Percentiles rank a stretch among this genome's conserved stretches.
These are phyloP conservation scores for Sphaeramia orbicularis DNA, from an alignment of 2,797 vertebrate species.

Conservation along the genomic window DNA sequence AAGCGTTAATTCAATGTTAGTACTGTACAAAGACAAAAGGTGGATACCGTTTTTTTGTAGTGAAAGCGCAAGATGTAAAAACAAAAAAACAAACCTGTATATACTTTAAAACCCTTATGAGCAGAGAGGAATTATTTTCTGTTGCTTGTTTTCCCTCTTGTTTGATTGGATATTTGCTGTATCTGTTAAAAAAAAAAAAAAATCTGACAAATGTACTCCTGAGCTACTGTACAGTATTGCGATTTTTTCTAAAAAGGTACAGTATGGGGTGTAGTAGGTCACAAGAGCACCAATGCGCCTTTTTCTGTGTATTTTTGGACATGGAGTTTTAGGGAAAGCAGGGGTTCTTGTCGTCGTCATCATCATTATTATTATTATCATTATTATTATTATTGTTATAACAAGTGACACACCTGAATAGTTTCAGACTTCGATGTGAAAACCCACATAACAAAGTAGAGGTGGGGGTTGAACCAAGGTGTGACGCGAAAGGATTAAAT, in stretches of 20 bases:
- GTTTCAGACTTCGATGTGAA: constrained; percentile 55
- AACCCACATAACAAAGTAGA: constrained; percentile 39
- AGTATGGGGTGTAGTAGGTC: constrained; percentile 78
- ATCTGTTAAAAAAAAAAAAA: constrained; percentile 59
- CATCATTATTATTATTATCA: too few species aligned
- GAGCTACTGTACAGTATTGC: constrained; percentile 83
- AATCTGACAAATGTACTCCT: constrained; percentile 69
- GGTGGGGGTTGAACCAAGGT: constrained; percentile 33
- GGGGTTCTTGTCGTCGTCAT: constrained; percentile 7
- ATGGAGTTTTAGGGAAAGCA: constrained; percentile 53
- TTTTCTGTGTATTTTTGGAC: constrained; percentile 81
- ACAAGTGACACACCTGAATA: constrained; percentile 67
- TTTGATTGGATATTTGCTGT: constrained; percentile 78
- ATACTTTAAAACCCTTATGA: constrained; percentile 72
- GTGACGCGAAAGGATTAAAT: constrained; percentile 62
- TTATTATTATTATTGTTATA: constrained; percentile 17
- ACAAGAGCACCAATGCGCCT: constrained; percentile 85
- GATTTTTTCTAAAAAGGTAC: constrained; percentile 73
- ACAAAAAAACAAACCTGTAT: constrained; percentile 66
- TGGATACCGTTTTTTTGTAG: constrained; percentile 80
- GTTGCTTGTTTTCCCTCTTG: constrained; percentile 55
- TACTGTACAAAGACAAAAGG: constrained; percentile 83
- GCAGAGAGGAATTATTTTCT: constrained; percentile 67
- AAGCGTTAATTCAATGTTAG: constrained; percentile 79
- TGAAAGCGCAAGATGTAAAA: constrained; percentile 72